Evolutionary conservation across 2,113 vertebrate genomes (phyloP).

Genomic region (Daphoenositta chrysoptera): DNA sequence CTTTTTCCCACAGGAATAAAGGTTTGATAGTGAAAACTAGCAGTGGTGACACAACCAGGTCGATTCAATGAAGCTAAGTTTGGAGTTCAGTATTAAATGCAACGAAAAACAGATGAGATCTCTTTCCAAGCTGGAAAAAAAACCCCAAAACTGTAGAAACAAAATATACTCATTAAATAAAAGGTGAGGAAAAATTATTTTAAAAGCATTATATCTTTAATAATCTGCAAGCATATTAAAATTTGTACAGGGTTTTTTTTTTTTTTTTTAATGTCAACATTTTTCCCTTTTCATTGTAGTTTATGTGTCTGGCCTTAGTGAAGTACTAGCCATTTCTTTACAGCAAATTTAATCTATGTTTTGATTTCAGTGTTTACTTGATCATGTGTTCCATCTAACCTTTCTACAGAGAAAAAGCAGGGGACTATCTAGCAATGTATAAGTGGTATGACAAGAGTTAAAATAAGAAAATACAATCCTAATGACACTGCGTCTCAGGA

Average conservation of each 20-base stretch:
- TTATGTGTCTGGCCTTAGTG: background rate
- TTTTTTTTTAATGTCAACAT: background rate
- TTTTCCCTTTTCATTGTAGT: background rate
- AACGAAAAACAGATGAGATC: background rate
- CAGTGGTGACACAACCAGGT: rapidly evolving
- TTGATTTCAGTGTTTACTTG: background rate
- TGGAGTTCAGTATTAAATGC: background rate
- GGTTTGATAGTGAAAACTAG: background rate
- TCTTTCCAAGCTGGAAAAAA: background rate
- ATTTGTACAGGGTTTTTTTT: background rate
- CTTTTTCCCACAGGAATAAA: background rate
- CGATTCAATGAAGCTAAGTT: background rate
- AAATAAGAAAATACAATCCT: background rate
- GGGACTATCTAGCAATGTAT: background rate
- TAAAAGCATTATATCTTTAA: background rate
- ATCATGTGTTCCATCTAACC: background rate
- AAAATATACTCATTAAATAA: background rate
- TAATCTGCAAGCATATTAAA: background rate
- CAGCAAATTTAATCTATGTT: background rate
- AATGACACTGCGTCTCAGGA: background rate
- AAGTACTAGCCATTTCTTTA: background rate
- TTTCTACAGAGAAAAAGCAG: background rate
- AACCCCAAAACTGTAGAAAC: background rate
- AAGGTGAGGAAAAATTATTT: background rate
- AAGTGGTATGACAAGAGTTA: background rate